Percentiles rank a stretch among this genome's conserved stretches.
These are phyloP conservation scores for Manis javanica DNA, from an alignment of 2,797 vertebrate genomes.

Conservation along the genomic window DNA sequence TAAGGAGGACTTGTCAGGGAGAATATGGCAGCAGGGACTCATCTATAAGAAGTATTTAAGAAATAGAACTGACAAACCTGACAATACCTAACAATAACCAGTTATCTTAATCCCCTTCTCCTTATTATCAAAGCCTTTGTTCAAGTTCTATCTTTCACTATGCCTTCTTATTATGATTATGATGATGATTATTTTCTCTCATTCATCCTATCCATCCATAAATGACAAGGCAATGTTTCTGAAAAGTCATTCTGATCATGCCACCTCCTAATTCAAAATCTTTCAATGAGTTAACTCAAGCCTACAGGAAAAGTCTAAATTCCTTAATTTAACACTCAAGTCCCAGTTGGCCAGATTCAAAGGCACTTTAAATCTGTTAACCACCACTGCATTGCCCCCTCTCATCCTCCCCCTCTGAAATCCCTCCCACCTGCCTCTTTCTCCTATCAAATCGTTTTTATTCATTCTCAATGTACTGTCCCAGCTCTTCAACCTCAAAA, in stretches of 20 bases:
- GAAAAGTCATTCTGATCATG: slow-evolving; percentile 47
- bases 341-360: slow-evolving; percentile 35
- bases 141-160: slow-evolving; percentile 48
- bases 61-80: slow-evolving; percentile 42
- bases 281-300: slow-evolving; percentile 32
- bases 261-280: background rate
- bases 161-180: slow-evolving; percentile 30
- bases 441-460: slow-evolving; percentile 33
- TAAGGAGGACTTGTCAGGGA: background rate
- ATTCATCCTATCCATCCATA: slow-evolving; percentile 48
- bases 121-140: slow-evolving; percentile 38
- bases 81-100: slow-evolving; percentile 18
- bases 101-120: background rate
- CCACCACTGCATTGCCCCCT: background rate
- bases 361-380: slow-evolving; percentile 52
- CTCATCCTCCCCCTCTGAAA: background rate
- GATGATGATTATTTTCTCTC: background rate
- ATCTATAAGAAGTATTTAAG: background rate
- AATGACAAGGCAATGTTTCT: slow-evolving; percentile 48
- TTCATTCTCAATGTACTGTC: slow-evolving; percentile 23
- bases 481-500: slow-evolving; percentile 59
- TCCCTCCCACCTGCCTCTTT: slow-evolving; percentile 13
- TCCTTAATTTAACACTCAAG: slow-evolving; percentile 36
- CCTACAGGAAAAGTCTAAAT: slow-evolving; percentile 41
- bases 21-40: background rate